Base-by-base conservation (phyloP, 2,113 vertebrate species). In the Sapajus apella region DNA sequence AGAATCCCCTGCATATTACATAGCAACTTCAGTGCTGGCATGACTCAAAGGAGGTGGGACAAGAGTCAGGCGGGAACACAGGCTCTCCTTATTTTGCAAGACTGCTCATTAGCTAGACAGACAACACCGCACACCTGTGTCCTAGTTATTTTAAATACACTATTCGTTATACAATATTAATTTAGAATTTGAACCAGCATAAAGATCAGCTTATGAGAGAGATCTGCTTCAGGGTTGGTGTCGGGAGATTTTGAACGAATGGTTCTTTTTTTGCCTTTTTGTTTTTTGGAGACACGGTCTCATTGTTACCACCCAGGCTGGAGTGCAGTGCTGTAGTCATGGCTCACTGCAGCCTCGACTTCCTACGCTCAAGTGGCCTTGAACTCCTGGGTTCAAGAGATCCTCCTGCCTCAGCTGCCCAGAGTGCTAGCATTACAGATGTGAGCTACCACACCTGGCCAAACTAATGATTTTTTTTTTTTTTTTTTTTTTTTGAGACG, bases 41-140 rank as follows among this genome's bases (percentile, higher is more conserved):
- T 30, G 35, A 75, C 17, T 50, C 84, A 12, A 1, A 52, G 35
- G 58, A 16, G 6, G 1, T 64, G 43, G 37, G 20, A 47, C 20
- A 23, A 32, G 82, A 64, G 12, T 17, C 6, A n/a, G 30, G 5
- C 23, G 27, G 37, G 0, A 68, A 14, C 52, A 18, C 0, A 20
- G 52, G 12, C 37, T 66, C 20, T 56, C 30, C 27, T 9, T 16
- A 30, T 16, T 4, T 0, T 6, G 17, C 27, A 61, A 21, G 7
- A 79, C 70, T n/a, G 17, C 35, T 45, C 75, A 30, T 17, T 6
- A 77, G 40, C 11, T 87, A 72, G 35, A 37, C 0, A 50, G 17
- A 52, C 2, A 8, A 6, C 1, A 32, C 0, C 3, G 2, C 40
- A 23, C 0, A 5, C 0, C 18, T 30, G 0, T 1, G 2, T 6